Conservation (phyloP, 2,888 invertebrate species). For the Dicyrtomina minuta region DNA sequence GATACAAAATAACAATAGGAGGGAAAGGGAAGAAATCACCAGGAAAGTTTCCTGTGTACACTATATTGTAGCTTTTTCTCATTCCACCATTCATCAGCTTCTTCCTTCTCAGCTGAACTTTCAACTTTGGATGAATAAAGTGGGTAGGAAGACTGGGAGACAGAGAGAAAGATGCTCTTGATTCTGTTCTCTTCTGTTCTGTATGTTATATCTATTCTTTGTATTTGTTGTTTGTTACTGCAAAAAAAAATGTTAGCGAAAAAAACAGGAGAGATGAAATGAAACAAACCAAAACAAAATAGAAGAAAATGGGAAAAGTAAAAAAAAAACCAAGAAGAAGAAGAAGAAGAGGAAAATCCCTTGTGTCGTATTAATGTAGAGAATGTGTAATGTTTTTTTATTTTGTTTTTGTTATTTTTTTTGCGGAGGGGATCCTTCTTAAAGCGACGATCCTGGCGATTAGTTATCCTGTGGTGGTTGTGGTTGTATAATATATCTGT, state of each 20-base stretch:
- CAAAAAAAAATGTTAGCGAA: neutral
- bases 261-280: too few species aligned
- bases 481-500: neutral
- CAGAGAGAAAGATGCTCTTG: neutral
- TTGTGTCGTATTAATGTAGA: constrained; percentile 8
- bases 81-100: too few species aligned
- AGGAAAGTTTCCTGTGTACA: too few species aligned
- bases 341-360: too few species aligned
- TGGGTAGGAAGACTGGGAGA: neutral
- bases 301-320: neutral
- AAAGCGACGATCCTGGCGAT: neutral
- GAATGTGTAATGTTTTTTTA: neutral
- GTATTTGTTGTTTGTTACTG: neutral
- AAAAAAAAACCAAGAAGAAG: neutral
- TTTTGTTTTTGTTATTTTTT: neutral
- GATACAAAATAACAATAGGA: too few species aligned
- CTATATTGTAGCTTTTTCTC: too few species aligned
- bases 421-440: too few species aligned
- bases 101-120: too few species aligned
- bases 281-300: neutral
- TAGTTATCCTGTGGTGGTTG: neutral
- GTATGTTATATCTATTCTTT: neutral
- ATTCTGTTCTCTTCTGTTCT: neutral
- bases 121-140: too few species aligned
- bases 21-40: too few species aligned